Conservation (phyloP, 2,888 invertebrate species). For the Hydriomena furcata region DNA sequence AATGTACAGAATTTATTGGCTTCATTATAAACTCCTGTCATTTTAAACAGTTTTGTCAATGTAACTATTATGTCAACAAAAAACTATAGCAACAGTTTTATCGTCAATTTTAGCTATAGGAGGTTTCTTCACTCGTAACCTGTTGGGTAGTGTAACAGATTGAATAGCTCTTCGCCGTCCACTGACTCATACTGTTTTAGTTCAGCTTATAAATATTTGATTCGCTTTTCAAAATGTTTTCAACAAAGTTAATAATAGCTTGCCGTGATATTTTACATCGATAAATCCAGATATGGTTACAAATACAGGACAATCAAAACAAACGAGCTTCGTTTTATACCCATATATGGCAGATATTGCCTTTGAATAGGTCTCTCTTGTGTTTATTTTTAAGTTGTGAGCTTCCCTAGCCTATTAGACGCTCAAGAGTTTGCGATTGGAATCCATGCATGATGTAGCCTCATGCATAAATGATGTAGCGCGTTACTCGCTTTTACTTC, state of each 20-base stretch:
- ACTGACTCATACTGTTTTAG: slow-evolving; percentile 8
- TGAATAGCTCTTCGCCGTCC: slow-evolving; percentile 1
- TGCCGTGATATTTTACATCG: slow-evolving; percentile 17
- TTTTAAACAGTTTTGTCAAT: too few species aligned
- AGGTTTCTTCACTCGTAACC: too few species aligned
- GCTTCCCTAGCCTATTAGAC: slow-evolving; percentile 59
- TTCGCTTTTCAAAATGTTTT: slow-evolving; percentile 10
- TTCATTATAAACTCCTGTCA: too few species aligned
- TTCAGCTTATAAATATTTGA: slow-evolving; percentile 8
- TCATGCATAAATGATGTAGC: slow-evolving; percentile 72
- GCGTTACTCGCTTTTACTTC: slow-evolving; percentile 62
- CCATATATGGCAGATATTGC: slow-evolving; percentile 37
- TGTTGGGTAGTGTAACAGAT: background rate
- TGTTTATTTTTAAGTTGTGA: slow-evolving; percentile 37
- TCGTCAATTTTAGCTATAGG: too few species aligned
- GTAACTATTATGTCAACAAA: too few species aligned
- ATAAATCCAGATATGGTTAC: slow-evolving; percentile 29
- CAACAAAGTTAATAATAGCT: slow-evolving; percentile 1
- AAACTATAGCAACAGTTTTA: too few species aligned
- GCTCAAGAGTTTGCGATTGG: slow-evolving; percentile 56
- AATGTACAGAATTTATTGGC: too few species aligned
- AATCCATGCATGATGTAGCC: slow-evolving; percentile 72
- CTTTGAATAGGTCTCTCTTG: slow-evolving; percentile 41
- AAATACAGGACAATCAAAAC: slow-evolving; percentile 21
- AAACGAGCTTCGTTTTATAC: slow-evolving; percentile 28